Evolutionary conservation across 2,888 invertebrate species (phyloP).

Genomic region (Mesoligia furuncula): DNA sequence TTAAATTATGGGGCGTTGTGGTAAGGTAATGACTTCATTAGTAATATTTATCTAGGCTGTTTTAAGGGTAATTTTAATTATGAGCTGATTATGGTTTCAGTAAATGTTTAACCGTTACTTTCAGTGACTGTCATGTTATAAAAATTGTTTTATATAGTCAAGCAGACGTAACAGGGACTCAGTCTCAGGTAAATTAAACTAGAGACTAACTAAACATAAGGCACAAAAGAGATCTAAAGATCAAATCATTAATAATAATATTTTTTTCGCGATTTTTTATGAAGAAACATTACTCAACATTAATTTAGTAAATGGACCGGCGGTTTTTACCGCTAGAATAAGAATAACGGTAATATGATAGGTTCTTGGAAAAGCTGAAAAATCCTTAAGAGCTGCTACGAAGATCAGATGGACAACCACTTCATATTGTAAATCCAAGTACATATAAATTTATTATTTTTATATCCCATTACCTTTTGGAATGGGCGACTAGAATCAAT

Average conservation of each 20-base stretch:
- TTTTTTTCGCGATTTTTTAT: too few relatives aligned
- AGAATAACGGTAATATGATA: slow-evolving; percentile 13
- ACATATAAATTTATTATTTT: too few relatives aligned
- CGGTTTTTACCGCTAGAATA: neutral
- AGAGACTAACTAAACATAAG: neutral
- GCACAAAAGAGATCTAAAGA: neutral
- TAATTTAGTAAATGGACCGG: slow-evolving; percentile 8
- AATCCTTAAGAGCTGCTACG: neutral
- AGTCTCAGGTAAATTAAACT: neutral
- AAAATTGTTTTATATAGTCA: neutral
- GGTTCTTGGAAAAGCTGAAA: neutral
- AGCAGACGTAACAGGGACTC: neutral
- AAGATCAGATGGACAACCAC: neutral
- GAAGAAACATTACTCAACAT: neutral
- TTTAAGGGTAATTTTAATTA: slow-evolving; percentile 28
- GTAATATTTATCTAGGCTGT: slow-evolving; percentile 41
- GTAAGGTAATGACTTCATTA: slow-evolving; percentile 55
- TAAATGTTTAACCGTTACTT: neutral
- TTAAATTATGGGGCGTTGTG: slow-evolving; percentile 52
- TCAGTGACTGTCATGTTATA: too few relatives aligned
- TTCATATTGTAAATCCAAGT: neutral
- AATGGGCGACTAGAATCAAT: too few relatives aligned
- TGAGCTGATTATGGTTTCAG: slow-evolving; percentile 15
- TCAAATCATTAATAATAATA: neutral
- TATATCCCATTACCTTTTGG: too few relatives aligned